Percentiles rank a stretch among this genome's conserved stretches.
Evolutionary conservation across 1,140 invertebrate genomes (phyloP).

Genomic region (Ruditapes philippinarum): DNA sequence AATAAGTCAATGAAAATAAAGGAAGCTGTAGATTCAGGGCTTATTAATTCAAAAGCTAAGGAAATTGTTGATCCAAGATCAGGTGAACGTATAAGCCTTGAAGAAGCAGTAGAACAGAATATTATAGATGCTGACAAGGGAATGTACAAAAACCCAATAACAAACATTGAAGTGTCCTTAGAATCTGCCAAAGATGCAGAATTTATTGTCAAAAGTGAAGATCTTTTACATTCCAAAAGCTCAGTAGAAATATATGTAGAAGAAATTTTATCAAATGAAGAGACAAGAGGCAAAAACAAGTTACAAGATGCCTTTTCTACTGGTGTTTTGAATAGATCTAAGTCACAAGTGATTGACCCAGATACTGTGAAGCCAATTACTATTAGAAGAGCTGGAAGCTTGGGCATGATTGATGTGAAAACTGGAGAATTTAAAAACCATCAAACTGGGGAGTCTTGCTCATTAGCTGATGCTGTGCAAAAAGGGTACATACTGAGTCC

Average conservation of each 20-base stretch:
- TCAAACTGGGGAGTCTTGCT: conserved; percentile 93
- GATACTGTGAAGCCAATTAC: conserved; percentile 83
- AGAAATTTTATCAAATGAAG: conserved; percentile 78
- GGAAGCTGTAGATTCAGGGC: conserved; percentile 90
- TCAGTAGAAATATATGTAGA: conserved; percentile 82
- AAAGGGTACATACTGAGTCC: conserved; percentile 82
- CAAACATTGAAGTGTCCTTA: conserved; percentile 70
- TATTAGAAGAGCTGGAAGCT: conserved; percentile 79
- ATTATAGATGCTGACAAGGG: conserved; percentile 59
- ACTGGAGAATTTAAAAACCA: conserved; percentile 93
- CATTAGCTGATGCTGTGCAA: conserved; percentile 92
- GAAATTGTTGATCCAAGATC: conserved; percentile 76
- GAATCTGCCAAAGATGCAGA: conserved; percentile 75
- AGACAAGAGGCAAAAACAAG: conserved; percentile 74
- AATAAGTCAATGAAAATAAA: conserved; percentile 83
- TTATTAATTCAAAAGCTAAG: conserved; percentile 73
- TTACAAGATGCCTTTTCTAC: conserved; percentile 81
- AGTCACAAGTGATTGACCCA: conserved; percentile 84
- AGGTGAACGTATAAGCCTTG: conserved; percentile 60
- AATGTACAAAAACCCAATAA: conserved; percentile 54
- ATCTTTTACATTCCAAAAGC: conserved; percentile 67
- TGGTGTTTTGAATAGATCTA: conserved; percentile 80
- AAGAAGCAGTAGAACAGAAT: conserved; percentile 62
- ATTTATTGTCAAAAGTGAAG: conserved; percentile 76
- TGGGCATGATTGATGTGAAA: conserved; percentile 90